Evolutionary conservation across 2,797 vertebrate genomes (phyloP).

Genomic region (Serranus cabrilla): DNA sequence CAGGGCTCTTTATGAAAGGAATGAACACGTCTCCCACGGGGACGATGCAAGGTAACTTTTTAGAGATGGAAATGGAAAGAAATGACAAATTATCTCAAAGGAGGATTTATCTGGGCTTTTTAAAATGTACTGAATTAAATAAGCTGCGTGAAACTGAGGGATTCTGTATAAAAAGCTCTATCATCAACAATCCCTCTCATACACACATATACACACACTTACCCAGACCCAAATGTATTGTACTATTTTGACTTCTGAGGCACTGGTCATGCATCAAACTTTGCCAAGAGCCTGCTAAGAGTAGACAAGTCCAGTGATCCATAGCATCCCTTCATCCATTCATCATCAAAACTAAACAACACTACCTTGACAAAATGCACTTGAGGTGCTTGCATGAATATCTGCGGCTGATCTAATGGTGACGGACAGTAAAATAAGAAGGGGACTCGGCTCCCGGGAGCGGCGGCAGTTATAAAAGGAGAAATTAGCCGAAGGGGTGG

Average conservation of each 20-base stretch:
- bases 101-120: slow-evolving; percentile 1
- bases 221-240: slow-evolving; percentile 19
- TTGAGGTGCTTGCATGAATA: slow-evolving; percentile 40
- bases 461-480: slow-evolving; percentile 57
- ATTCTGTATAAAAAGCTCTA: slow-evolving; percentile 4
- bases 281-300: slow-evolving; percentile 38
- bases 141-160: slow-evolving; percentile 1
- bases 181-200: neutral
- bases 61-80: slow-evolving; percentile 7
- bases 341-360: slow-evolving; percentile 57
- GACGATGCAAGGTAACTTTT: slow-evolving; percentile 20
- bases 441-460: slow-evolving; percentile 26
- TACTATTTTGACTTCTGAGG: slow-evolving; percentile 45
- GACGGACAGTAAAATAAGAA: slow-evolving; percentile 30
- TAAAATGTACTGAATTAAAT: slow-evolving; percentile 6
- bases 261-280: slow-evolving; percentile 59
- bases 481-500: slow-evolving; percentile 49
- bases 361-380: slow-evolving; percentile 49
- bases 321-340: slow-evolving; percentile 55
- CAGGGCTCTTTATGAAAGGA: slow-evolving; percentile 16
- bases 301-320: slow-evolving; percentile 67
- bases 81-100: slow-evolving; percentile 1
- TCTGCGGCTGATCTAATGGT: slow-evolving; percentile 21
- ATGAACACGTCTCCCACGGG: slow-evolving; percentile 35
- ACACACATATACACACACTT: neutral